A percentile compares a stretch with the other conserved stretches of the same genome.
These are phyloP conservation scores for Ranitomeya imitator DNA, from an alignment of 2,113 vertebrate genomes.

Conservation along the genomic window DNA sequence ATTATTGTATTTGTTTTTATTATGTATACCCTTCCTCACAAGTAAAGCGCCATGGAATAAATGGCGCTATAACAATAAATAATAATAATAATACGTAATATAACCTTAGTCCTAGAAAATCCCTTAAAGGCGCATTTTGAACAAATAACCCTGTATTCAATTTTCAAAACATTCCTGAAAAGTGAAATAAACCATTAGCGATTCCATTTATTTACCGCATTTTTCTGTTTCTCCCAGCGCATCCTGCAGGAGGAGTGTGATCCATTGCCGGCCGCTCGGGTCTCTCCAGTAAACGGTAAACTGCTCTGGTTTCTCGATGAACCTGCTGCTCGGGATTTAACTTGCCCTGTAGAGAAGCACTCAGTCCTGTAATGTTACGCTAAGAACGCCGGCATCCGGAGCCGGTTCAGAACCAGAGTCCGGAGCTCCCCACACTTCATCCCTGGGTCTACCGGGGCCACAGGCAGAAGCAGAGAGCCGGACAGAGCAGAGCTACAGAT, in stretches of 20 bases:
- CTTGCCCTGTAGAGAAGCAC: slow-evolving; percentile 78
- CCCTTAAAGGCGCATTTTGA: neutral
- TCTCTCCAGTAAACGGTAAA: slow-evolving; percentile 76
- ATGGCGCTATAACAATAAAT: too few species aligned
- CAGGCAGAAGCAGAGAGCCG: slow-evolving; percentile 41
- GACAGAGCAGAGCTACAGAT: slow-evolving; percentile 48
- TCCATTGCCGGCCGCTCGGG: slow-evolving; percentile 78
- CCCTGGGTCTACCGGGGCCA: slow-evolving; percentile 15
- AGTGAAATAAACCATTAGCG: neutral
- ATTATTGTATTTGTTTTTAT: too few species aligned
- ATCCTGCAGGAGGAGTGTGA: slow-evolving; percentile 81
- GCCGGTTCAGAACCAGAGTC: neutral
- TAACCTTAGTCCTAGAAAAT: neutral
- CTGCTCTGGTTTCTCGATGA: slow-evolving; percentile 91
- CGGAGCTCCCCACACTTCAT: neutral
- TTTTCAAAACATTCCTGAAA: neutral
- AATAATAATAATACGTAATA: too few species aligned
- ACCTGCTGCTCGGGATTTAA: slow-evolving; percentile 79
- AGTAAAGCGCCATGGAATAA: too few species aligned
- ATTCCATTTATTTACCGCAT: neutral
- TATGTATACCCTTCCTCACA: too few species aligned
- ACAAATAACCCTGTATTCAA: neutral
- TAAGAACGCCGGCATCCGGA: neutral
- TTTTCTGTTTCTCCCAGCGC: slow-evolving; percentile 68
- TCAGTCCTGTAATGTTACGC: slow-evolving; percentile 62